A percentile compares a stretch with the other conserved stretches of the same genome.
Evolutionary conservation across 2,888 invertebrate genomes (phyloP).

Genomic region (Dusona sp.): DNA sequence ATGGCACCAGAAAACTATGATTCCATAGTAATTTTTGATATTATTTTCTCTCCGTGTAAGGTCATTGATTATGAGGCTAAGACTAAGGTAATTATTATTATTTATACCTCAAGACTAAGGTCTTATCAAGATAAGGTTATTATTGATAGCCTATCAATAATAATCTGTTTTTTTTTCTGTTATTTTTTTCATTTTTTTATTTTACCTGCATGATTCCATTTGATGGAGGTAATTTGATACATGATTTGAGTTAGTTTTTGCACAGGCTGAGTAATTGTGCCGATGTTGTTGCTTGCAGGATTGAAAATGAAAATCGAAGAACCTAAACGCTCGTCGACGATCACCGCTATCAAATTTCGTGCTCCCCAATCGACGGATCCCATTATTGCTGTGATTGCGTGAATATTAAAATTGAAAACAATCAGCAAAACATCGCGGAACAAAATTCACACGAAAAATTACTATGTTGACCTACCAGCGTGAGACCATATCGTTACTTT

Average conservation of each 20-base stretch:
- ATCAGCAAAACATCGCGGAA: neutral
- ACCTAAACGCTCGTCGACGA: neutral
- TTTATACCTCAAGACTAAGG: too few relatives aligned
- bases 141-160: neutral
- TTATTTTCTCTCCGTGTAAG: too few relatives aligned
- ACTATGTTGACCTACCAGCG: too few relatives aligned
- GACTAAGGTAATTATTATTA: too few relatives aligned
- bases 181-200: neutral
- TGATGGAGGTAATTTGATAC: constrained; percentile 65
- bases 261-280: neutral
- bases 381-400: neutral
- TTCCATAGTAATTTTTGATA: too few relatives aligned
- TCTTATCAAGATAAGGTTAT: too few relatives aligned
- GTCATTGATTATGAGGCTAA: too few relatives aligned
- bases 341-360: constrained; percentile 71
- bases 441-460: too few relatives aligned
- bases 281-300: constrained; percentile 10
- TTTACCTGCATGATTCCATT: constrained; percentile 76
- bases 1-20: too few relatives aligned
- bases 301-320: constrained; percentile 68
- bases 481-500: too few relatives aligned
- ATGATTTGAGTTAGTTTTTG: constrained; percentile 30
- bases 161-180: neutral
- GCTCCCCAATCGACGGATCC: constrained; percentile 77
- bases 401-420: neutral